Base-by-base conservation (phyloP, 2,113 vertebrate species). In the Micromys minutus region DNA sequence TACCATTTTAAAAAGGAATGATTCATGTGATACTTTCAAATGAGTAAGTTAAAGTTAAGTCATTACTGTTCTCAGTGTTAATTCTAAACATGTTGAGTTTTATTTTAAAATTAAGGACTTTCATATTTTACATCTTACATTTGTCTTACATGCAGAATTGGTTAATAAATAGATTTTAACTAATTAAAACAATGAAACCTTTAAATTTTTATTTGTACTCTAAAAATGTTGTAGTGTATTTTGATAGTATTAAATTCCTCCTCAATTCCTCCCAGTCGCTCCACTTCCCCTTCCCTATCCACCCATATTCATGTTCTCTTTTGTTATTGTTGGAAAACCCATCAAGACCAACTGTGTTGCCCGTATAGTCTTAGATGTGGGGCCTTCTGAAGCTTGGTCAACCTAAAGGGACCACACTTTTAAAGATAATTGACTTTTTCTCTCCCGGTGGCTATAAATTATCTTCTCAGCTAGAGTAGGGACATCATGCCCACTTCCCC, bases 121-220 rank as follows among this genome's bases (percentile, higher is more conserved):
- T 42, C 8, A 47, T 8, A 21, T 34, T 47, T 4, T 34, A 42
- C 6, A 50, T 22, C 55, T 65, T 52, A 24, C 0, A 1, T 0
- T 55, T 87, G 75, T 67, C 67, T 74, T 57, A 63, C 69, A 89
- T 52, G 63, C 1, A 59, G 17, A 80, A 72, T 19, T 67, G 5
- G 8, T 55, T 90, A 52, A 2, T 81, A 63, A 77, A 6, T 81
- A 85, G 79, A 86, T 61, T 72, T 52, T 50, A 17, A 86, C 52
- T 84, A 57, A 92, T 77, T 79, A 55, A 94, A 97, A 57, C 22
- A 88, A 52, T 77, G 34, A 1, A 89, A 83, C 63, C 2, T 7
- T 59, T 42, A 71, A 69, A 75, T 29, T 45, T 39, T 42, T 63
- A 55, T 29, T 75, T 67, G 12, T 16, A 17, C 7, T 67, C 47